These are phyloP conservation scores for Iguana delicatissima DNA, from an alignment of 2,797 vertebrate species.

Conservation along the genomic window DNA sequence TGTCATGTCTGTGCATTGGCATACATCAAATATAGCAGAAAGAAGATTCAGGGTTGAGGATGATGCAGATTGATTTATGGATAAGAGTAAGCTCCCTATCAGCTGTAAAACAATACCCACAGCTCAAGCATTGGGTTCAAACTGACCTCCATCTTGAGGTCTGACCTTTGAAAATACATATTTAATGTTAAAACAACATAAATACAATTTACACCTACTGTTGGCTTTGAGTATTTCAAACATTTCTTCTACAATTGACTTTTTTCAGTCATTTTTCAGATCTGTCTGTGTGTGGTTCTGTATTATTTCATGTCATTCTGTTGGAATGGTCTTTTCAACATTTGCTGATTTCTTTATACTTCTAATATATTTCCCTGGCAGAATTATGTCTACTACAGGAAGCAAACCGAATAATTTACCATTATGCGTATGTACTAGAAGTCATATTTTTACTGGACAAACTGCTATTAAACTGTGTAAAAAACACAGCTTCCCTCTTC, in stretches of 20 bases:
- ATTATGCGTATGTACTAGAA: neutral
- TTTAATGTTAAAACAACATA: constrained; percentile 43
- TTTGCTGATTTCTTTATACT: constrained; percentile 27
- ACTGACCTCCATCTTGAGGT: constrained; percentile 32
- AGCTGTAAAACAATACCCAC: constrained; percentile 8
- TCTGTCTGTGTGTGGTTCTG: neutral
- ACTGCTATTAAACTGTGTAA: neutral
- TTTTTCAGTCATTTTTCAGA: neutral
- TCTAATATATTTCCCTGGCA: neutral
- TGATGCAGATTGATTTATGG: constrained; percentile 26
- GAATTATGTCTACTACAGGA: neutral
- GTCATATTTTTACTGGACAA: neutral
- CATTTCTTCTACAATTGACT: neutral
- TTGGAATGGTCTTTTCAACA: constrained; percentile 18
- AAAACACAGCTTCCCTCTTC: neutral
- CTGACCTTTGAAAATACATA: constrained; percentile 45
- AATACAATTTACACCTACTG: constrained; percentile 31
- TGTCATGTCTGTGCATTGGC: neutral
- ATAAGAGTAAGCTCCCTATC: constrained; percentile 9
- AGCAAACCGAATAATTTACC: neutral
- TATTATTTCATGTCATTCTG: neutral
- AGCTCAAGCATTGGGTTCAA: neutral
- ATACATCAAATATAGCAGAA: neutral
- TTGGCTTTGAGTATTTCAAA: constrained; percentile 16
- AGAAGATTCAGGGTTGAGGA: neutral